Conservation (phyloP, 2,888 invertebrate species). For the Ennomos quercinarius region DNA sequence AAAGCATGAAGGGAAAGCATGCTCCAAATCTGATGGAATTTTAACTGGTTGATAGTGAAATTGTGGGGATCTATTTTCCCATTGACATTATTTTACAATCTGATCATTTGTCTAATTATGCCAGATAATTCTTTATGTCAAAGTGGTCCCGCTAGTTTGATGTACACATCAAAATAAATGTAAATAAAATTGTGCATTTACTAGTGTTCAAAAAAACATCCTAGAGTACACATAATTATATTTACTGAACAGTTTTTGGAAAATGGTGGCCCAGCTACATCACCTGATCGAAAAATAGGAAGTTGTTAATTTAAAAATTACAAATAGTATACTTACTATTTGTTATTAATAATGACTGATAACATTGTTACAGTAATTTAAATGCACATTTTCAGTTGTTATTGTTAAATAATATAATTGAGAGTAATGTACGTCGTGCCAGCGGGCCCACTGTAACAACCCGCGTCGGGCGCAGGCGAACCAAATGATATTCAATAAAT, state of each 20-base stretch:
- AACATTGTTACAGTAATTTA: no score
- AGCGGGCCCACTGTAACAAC: neutral
- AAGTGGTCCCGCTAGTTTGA: slow-evolving; percentile 10
- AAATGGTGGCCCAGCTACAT: no score
- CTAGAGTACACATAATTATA: no score
- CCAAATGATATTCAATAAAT: slow-evolving; percentile 17
- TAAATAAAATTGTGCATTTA: neutral
- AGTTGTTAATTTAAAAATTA: no score
- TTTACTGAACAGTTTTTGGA: no score
- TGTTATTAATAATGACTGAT: no score
- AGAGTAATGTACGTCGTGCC: no score
- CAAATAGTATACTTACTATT: no score
- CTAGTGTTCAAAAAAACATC: no score
- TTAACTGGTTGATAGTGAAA: slow-evolving; percentile 1
- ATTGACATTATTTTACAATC: slow-evolving; percentile 7
- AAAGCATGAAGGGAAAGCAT: slow-evolving; percentile 15
- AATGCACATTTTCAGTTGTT: no score
- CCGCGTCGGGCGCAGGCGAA: slow-evolving; percentile 26
- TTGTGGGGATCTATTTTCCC: slow-evolving; percentile 9
- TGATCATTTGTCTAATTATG: slow-evolving; percentile 11
- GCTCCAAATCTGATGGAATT: slow-evolving; percentile 5
- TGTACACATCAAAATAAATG: neutral
- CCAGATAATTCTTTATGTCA: slow-evolving; percentile 2
- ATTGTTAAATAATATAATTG: no score
- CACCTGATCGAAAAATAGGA: no score